A percentile compares a stretch with the other conserved stretches of the same genome.
Conservation (phyloP, 2,113 vertebrate genomes). For the Amia ocellicauda region DNA sequence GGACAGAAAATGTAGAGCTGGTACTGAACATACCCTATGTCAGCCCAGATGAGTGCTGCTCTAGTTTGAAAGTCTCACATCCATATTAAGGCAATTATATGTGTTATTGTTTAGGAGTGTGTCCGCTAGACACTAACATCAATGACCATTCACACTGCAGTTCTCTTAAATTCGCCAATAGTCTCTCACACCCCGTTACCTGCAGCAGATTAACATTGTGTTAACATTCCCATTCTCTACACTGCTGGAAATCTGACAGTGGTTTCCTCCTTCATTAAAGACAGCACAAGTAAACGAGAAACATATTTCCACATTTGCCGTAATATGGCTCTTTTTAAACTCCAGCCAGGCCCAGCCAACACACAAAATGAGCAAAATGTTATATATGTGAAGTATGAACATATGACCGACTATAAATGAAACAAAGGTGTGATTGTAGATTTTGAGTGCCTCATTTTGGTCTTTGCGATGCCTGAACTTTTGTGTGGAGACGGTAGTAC, state of each 20-base stretch:
- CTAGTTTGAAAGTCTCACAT: neutral
- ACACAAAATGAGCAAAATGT: neutral
- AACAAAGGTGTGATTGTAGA: constrained; percentile 17
- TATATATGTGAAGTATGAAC: neutral
- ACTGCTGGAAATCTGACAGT: neutral
- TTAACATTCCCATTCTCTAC: neutral
- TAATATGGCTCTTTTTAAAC: neutral
- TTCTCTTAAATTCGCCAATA: neutral
- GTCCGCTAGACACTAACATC: neutral
- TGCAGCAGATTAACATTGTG: neutral
- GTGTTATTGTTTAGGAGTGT: neutral
- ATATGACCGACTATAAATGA: neutral
- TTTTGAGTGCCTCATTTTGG: neutral
- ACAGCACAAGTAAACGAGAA: neutral
- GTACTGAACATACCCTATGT: constrained; percentile 21
- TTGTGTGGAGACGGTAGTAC: constrained; percentile 28
- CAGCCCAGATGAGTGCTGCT: constrained; percentile 19
- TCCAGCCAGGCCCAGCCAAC: neutral
- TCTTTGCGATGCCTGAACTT: neutral
- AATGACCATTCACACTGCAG: constrained; percentile 21
- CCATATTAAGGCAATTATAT: constrained; percentile 11
- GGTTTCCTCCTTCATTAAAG: neutral
- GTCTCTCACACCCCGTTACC: constrained; percentile 2
- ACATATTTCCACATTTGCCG: neutral
- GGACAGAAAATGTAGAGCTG: constrained; percentile 30